A percentile compares a stretch with the other conserved stretches of the same genome.
Conservation (phyloP, 2,797 vertebrate species). For the Bryconaethiops microstoma region DNA sequence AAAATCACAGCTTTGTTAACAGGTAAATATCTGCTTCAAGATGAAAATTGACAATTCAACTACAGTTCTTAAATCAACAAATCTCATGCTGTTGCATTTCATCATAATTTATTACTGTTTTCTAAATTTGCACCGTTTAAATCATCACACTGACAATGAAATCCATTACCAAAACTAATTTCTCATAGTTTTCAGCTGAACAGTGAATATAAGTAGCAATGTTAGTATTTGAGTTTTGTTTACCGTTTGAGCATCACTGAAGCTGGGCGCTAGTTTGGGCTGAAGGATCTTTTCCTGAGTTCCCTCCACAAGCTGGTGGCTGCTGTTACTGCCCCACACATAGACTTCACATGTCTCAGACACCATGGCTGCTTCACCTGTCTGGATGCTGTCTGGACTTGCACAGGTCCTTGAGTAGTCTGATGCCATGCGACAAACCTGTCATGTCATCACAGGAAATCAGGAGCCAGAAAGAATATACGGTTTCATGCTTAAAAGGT, state of each 20-base stretch:
- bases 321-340: constrained; percentile 87
- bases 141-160: not conserved
- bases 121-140: not conserved
- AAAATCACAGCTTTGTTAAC: constrained; percentile 63
- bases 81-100: not conserved
- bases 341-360: constrained; percentile 96
- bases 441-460: constrained; percentile 72
- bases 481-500: not conserved
- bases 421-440: constrained; percentile 98
- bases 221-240: constrained; percentile 71
- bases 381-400: constrained; percentile 95
- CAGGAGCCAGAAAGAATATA: constrained; percentile 64
- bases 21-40: not conserved
- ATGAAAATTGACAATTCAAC: not conserved
- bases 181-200: not conserved
- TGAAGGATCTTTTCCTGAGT: constrained; percentile 85
- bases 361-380: constrained; percentile 78
- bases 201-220: not conserved
- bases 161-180: not conserved
- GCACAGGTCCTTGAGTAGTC: constrained; percentile 98
- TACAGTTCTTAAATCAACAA: no score
- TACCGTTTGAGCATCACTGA: constrained; percentile 84
- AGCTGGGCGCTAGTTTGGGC: constrained; percentile 83
- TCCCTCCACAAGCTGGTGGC: constrained; percentile 85
- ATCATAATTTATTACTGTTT: not conserved